Evolutionary conservation across 2,113 vertebrate species (phyloP).

Genomic region (rabbit (Oryctolagus cuniculus)): DNA sequence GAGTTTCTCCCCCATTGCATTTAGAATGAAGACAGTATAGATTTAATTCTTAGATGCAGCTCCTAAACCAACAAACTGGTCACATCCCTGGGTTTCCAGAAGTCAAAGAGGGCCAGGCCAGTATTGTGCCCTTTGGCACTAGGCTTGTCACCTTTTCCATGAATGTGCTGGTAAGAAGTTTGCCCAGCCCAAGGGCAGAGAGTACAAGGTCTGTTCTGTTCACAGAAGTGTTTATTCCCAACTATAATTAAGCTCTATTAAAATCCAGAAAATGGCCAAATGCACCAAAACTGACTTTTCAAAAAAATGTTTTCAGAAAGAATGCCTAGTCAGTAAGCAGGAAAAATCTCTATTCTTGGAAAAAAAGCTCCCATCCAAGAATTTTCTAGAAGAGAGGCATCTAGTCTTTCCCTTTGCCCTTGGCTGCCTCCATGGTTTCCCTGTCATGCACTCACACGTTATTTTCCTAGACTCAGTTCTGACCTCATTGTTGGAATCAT

Average conservation of each 20-base stretch:
- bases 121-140: not conserved
- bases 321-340: not conserved
- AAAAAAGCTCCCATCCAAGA: not conserved
- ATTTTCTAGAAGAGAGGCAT: constrained; percentile 30
- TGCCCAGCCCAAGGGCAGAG: constrained; percentile 26
- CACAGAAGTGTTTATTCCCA: not conserved
- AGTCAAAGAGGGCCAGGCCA: not conserved
- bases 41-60: not conserved
- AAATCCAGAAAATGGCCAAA: constrained; percentile 12
- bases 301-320: not conserved
- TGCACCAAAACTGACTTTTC: not conserved
- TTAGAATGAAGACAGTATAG: not conserved
- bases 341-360: not conserved
- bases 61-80: not conserved
- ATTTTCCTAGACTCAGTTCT: constrained; percentile 59
- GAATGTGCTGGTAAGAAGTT: not conserved
- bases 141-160: not conserved
- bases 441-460: not conserved
- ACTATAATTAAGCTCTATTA: not conserved
- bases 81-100: not conserved
- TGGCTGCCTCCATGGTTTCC: constrained; percentile 40
- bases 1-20: not conserved
- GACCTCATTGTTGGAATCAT: not conserved
- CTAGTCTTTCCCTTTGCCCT: not conserved
- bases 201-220: not conserved